Conservation (phyloP, 1,140 invertebrate genomes). For the Cardiocondyla obscurior region DNA sequence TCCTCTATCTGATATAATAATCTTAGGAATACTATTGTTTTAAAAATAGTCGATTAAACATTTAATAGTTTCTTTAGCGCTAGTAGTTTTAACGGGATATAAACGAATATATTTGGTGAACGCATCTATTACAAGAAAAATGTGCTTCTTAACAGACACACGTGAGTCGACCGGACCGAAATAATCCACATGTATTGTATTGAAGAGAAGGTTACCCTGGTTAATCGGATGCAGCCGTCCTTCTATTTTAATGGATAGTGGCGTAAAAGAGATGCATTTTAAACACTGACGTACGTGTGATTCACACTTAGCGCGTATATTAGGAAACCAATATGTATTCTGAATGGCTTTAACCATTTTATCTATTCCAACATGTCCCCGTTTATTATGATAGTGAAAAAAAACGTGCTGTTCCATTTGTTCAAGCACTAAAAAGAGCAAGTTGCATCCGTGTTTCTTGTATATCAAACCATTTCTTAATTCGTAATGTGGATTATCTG, state of each 20-base stretch:
- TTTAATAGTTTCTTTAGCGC: background rate
- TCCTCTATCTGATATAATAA: too few relatives aligned
- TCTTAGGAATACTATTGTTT: too few relatives aligned
- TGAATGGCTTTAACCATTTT: background rate
- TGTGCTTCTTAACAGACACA: background rate
- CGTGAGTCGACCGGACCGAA: background rate
- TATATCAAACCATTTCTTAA: background rate
- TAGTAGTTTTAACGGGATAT: background rate
- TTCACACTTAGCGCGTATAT: background rate
- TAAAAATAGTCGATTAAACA: too few relatives aligned
- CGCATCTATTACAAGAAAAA: background rate
- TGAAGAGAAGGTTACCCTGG: background rate
- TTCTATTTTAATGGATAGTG: background rate
- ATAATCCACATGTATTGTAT: background rate
- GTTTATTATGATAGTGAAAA: background rate
- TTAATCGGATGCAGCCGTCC: background rate
- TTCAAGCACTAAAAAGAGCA: slow-evolving; percentile 7
- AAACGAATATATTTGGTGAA: slow-evolving; percentile 21
- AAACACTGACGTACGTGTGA: background rate
- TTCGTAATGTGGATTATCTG: background rate
- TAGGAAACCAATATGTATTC: slow-evolving; percentile 11
- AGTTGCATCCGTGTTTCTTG: background rate
- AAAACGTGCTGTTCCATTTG: slow-evolving; percentile 7
- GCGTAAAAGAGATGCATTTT: background rate
- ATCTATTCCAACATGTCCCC: background rate